Conservation (phyloP, 2,888 invertebrate genomes). For the Melanchra persicariae region DNA sequence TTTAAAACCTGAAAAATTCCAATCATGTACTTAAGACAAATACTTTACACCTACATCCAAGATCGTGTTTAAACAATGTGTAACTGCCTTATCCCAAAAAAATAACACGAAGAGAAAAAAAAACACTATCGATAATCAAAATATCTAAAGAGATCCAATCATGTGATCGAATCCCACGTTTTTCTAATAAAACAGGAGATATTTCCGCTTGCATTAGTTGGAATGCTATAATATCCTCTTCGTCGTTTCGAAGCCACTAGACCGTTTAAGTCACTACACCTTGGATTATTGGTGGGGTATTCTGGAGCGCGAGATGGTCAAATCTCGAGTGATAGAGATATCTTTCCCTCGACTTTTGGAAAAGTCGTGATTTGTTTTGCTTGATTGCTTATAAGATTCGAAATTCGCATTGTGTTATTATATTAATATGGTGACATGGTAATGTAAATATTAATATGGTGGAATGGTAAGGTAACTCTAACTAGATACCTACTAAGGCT, state of each 20-base stretch:
- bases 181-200: slow-evolving; percentile 61
- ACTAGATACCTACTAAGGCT: no score
- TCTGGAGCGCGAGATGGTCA: slow-evolving; percentile 15
- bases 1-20: background rate
- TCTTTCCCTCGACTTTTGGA: background rate
- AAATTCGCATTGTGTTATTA: no score
- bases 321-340: slow-evolving; percentile 27
- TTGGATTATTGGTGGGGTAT: slow-evolving; percentile 66
- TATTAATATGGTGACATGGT: no score
- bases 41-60: background rate
- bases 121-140: slow-evolving; percentile 39
- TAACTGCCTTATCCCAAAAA: background rate
- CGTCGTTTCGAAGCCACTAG: slow-evolving; percentile 75
- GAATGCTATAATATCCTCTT: slow-evolving; percentile 78
- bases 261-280: slow-evolving; percentile 82
- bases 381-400: no score
- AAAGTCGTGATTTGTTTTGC: no score
- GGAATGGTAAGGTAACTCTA: no score
- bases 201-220: slow-evolving; percentile 82
- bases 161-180: slow-evolving; percentile 42
- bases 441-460: no score
- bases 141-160: slow-evolving; percentile 49
- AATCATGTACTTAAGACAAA: no score
- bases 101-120: slow-evolving; percentile 5
- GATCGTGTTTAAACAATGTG: background rate